These are phyloP conservation scores for Phoeniculus purpureus DNA, from an alignment of 2,797 vertebrate genomes.

Conservation along the genomic window DNA sequence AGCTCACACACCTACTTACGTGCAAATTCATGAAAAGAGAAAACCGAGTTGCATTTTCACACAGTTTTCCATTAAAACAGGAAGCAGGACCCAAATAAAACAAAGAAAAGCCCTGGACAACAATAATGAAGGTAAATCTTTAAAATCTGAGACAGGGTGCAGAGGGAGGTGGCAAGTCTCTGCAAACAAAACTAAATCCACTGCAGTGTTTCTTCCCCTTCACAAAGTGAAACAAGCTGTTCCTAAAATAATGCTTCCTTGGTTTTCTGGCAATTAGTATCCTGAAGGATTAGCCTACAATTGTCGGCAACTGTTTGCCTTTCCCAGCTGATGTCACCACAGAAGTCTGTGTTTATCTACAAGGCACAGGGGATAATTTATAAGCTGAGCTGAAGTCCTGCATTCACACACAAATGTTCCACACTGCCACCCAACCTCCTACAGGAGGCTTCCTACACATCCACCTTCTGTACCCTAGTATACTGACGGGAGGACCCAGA, in stretches of 20 bases:
- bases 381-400: not conserved
- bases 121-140: not conserved
- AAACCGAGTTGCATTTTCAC: not conserved
- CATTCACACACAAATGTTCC: constrained; percentile 8
- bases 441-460: not conserved
- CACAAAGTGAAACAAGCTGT: constrained; percentile 48
- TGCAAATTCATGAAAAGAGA: not conserved
- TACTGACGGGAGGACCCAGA: not conserved
- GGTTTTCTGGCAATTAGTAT: constrained; percentile 41
- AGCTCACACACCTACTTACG: not conserved
- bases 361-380: constrained; percentile 45
- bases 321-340: constrained; percentile 26
- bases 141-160: not conserved
- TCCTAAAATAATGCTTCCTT: constrained; percentile 45
- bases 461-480: not conserved
- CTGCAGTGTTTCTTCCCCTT: not conserved
- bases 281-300: constrained; percentile 48
- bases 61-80: not conserved
- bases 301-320: constrained; percentile 16
- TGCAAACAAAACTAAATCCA: constrained; percentile 38
- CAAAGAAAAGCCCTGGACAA: not conserved
- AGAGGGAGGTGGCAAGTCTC: not conserved
- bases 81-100: not conserved
- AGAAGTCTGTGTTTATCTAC: constrained; percentile 59
- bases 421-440: not conserved